phyloP scores from a whole-genome alignment of 2,797 vertebrate genomes.

The Vultur gryphus region DNA sequence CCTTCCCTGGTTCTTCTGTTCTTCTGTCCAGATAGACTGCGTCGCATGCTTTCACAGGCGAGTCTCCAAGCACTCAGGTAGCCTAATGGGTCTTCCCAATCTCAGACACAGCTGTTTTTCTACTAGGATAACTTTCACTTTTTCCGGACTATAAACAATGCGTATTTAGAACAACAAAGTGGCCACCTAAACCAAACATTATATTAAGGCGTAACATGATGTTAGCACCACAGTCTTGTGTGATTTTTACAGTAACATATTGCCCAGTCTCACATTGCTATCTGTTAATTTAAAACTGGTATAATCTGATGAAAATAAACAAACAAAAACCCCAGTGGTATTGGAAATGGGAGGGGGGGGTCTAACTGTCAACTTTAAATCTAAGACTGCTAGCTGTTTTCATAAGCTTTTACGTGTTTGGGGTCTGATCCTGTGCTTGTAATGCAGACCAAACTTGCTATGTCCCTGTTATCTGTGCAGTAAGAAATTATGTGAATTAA shows the following conservation, averaged over 20 bases:
- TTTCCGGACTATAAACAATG: neutral
- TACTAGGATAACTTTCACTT: neutral
- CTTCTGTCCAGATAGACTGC: neutral
- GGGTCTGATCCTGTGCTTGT: neutral
- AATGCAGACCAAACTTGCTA: neutral
- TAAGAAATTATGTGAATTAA: neutral
- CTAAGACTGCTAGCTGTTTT: neutral
- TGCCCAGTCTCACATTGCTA: neutral
- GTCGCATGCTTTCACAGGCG: neutral
- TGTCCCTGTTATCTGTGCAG: neutral
- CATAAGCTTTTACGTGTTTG: neutral
- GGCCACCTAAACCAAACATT: neutral
- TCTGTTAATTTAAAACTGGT: neutral
- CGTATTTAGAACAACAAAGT: neutral
- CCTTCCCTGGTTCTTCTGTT: neutral
- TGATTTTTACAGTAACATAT: neutral
- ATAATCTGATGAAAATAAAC: neutral
- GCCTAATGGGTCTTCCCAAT: neutral
- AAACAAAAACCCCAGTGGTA: neutral
- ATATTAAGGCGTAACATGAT: neutral
- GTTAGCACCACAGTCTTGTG: neutral
- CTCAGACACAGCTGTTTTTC: neutral
- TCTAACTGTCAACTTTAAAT: neutral
- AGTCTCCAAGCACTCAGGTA: neutral
- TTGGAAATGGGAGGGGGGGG: neutral